A percentile compares a stretch with the other conserved stretches of the same genome.
These are phyloP conservation scores for Nycticorax nycticorax DNA, from an alignment of 2,113 vertebrate genomes.

Conservation along the genomic window DNA sequence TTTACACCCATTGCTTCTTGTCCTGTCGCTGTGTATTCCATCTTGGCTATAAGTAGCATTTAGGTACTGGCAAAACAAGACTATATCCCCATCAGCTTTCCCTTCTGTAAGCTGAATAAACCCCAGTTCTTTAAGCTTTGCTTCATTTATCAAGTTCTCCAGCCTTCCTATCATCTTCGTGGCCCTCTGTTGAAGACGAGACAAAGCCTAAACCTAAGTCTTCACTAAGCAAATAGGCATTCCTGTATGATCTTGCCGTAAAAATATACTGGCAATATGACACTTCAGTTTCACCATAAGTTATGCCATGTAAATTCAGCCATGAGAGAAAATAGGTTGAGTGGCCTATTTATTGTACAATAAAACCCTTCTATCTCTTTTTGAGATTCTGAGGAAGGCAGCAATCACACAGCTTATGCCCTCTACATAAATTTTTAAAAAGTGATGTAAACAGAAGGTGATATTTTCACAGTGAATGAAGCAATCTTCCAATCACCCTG, in stretches of 20 bases:
- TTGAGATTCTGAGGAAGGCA: background rate
- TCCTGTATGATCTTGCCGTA: background rate
- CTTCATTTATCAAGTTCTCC: background rate
- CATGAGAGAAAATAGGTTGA: background rate
- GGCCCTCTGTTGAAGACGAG: background rate
- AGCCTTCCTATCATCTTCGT: background rate
- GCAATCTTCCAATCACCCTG: background rate
- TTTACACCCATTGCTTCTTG: background rate
- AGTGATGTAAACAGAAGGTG: background rate
- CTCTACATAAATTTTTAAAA: background rate
- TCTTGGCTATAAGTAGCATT: background rate
- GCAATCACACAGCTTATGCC: background rate
- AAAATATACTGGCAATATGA: background rate
- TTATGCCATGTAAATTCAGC: background rate
- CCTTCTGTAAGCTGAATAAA: background rate
- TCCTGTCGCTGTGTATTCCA: background rate
- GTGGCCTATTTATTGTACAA: background rate
- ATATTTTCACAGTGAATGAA: background rate
- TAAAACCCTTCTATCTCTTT: background rate
- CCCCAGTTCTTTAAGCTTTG: background rate
- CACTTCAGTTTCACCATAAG: background rate
- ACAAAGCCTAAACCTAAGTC: background rate
- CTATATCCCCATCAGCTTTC: background rate
- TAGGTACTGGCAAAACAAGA: background rate
- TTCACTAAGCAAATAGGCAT: background rate